A percentile compares a stretch with the other conserved stretches of the same genome.
These are phyloP conservation scores for Cromileptes altivelis DNA, from an alignment of 2,113 vertebrate species.

Conservation along the genomic window DNA sequence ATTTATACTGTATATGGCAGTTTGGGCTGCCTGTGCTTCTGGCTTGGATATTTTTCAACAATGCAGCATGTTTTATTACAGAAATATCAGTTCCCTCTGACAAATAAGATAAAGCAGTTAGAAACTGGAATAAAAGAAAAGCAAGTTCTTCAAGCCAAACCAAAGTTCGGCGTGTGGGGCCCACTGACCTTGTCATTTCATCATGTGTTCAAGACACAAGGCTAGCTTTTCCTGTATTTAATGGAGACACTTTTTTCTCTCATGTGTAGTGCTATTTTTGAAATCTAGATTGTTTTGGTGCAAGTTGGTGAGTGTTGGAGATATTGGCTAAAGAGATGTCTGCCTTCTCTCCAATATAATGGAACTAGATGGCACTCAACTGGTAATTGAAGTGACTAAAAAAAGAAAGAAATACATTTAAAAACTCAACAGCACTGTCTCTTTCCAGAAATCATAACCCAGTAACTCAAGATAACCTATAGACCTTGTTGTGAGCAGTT, in stretches of 20 bases:
- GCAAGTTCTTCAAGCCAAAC: neutral
- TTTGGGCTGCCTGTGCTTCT: neutral
- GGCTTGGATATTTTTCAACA: conserved; percentile 4
- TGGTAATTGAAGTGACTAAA: no score
- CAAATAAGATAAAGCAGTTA: conserved; percentile 33
- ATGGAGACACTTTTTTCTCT: neutral
- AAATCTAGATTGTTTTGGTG: no score
- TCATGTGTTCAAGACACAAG: conserved; percentile 22
- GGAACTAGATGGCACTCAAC: no score
- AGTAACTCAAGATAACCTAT: no score
- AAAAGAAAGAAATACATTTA: no score
- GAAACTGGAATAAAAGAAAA: conserved; percentile 5
- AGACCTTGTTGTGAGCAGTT: no score
- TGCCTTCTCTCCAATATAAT: no score
- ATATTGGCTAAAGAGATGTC: no score
- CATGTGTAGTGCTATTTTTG: no score
- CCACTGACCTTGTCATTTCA: neutral
- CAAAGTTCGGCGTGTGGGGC: conserved; percentile 2
- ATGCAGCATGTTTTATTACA: conserved; percentile 1
- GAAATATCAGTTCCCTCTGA: conserved; percentile 13
- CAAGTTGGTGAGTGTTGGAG: no score
- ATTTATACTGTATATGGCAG: conserved; percentile 8
- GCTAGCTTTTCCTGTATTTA: neutral
- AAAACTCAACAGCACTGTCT: no score
- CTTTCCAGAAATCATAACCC: no score